These are phyloP conservation scores for Pseudobourletiella spinata DNA, from an alignment of 1,140 invertebrate genomes.

Conservation along the genomic window DNA sequence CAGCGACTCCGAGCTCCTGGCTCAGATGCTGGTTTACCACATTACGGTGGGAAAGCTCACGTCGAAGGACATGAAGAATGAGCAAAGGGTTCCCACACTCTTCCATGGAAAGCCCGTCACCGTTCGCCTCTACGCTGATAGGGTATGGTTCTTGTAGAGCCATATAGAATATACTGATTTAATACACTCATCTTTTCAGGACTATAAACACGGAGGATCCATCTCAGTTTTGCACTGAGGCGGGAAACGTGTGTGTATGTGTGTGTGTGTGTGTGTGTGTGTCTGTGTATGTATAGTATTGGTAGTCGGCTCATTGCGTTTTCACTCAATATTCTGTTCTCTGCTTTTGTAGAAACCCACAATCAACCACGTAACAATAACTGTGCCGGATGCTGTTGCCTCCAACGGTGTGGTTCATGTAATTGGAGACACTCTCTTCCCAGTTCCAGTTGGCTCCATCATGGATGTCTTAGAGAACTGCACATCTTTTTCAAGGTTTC, in stretches of 20 bases:
- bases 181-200: too few relatives aligned
- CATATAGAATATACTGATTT: too few relatives aligned
- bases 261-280: background rate
- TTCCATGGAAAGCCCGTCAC: constrained; percentile 34
- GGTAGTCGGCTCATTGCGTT: background rate
- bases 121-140: constrained; percentile 33
- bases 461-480: constrained; percentile 36
- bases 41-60: constrained; percentile 34
- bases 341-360: constrained; percentile 32
- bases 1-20: constrained; percentile 32
- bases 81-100: constrained; percentile 33
- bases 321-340: background rate
- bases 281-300: background rate
- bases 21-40: constrained; percentile 36
- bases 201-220: too few relatives aligned
- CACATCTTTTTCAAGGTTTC: constrained; percentile 33
- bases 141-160: constrained; percentile 19
- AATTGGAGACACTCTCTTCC: constrained; percentile 36
- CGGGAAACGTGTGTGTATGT: background rate
- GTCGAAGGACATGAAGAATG: constrained; percentile 34
- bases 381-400: constrained; percentile 34
- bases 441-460: constrained; percentile 34
- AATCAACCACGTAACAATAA: constrained; percentile 35
- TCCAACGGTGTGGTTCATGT: constrained; percentile 37
- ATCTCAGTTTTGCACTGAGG: too few relatives aligned